Evolutionary conservation across 23 tunicate genomes (phyloP).

Genomic region (Trididemnum miniatum): DNA sequence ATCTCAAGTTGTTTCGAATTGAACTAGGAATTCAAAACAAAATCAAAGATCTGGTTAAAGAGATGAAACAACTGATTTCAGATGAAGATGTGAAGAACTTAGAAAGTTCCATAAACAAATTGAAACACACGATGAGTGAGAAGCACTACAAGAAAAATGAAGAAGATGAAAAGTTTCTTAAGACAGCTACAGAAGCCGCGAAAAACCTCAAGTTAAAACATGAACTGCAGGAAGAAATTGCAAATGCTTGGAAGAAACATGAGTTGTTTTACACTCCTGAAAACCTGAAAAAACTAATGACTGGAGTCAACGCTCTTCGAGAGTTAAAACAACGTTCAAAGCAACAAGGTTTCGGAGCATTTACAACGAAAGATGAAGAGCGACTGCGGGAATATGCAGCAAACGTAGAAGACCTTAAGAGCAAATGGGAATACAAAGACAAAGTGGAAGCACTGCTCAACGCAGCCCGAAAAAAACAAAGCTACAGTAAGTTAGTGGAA

Average conservation of each 20-base stretch:
- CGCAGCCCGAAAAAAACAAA: background rate
- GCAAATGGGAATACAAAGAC: background rate
- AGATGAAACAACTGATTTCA: background rate
- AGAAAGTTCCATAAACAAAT: background rate
- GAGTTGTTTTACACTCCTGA: background rate
- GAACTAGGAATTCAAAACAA: background rate
- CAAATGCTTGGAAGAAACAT: background rate
- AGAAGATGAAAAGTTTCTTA: background rate
- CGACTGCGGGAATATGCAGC: background rate
- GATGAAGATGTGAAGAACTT: background rate
- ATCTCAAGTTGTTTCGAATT: background rate
- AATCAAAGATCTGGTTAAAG: background rate
- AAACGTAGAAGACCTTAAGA: background rate
- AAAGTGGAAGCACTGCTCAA: background rate
- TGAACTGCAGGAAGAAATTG: background rate
- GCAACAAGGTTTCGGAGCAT: background rate
- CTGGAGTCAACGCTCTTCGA: background rate
- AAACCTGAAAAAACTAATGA: background rate
- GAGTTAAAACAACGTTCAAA: background rate
- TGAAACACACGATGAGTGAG: background rate
- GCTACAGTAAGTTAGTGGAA: background rate
- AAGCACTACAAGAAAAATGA: background rate
- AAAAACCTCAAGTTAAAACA: background rate
- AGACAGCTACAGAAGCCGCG: background rate
- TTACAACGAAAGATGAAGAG: background rate